Conservation (phyloP, 1,140 invertebrate species). For the Drosophila virilis region DNA sequence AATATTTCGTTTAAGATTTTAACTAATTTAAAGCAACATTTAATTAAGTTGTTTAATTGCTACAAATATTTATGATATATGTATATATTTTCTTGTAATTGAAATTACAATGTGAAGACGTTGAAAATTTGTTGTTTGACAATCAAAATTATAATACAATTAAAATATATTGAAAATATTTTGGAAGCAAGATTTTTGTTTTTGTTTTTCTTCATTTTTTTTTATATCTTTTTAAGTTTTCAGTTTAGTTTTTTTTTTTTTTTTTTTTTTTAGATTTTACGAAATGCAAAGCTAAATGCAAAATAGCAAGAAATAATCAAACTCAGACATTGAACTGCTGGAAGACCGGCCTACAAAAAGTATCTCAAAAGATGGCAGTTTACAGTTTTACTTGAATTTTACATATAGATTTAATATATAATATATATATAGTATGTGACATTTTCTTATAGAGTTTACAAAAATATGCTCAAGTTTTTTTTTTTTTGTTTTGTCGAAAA, state of each 20-base stretch:
- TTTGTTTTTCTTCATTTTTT: constrained; percentile 16
- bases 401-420: constrained; percentile 8
- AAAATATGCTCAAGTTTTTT: constrained; percentile 56
- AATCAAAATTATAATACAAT: constrained; percentile 36
- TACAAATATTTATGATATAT: constrained; percentile 57
- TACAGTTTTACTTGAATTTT: constrained; percentile 39
- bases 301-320: constrained; percentile 50
- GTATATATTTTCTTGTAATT: constrained; percentile 61
- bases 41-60: constrained; percentile 26
- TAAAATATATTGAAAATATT: constrained; percentile 29
- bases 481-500: constrained; percentile 22
- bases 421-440: background rate
- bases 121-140: constrained; percentile 64
- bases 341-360: constrained; percentile 44
- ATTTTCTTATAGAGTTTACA: constrained; percentile 31
- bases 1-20: constrained; percentile 59
- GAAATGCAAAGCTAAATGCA: constrained; percentile 70
- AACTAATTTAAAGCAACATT: constrained; percentile 64
- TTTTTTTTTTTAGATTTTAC: constrained; percentile 27
- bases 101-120: constrained; percentile 73
- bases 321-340: constrained; percentile 42
- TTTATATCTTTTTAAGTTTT: constrained; percentile 1
- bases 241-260: constrained; percentile 6
- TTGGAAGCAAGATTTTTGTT: constrained; percentile 31
- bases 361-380: constrained; percentile 69